Base-by-base conservation (phyloP, 2,888 invertebrate genomes). In the Acanthosoma haemorrhoidale region DNA sequence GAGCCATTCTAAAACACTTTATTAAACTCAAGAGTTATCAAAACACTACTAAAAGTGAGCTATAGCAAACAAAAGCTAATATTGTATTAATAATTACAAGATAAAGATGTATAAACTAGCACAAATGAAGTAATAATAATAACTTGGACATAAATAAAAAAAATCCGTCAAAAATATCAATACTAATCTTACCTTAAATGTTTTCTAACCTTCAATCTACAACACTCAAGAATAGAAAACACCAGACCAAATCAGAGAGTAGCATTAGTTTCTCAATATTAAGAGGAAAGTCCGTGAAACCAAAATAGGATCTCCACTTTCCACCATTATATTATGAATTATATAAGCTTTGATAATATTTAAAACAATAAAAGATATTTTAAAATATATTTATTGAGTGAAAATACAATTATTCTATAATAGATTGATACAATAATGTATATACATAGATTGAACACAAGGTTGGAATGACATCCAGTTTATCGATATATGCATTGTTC, bases 1-100 rank as follows among this genome's bases (percentile, higher is more conserved):
- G 67, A 38, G 67, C 67, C 67, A 67, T 67, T 34, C 67, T 67
- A 31, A 67, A 67, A 67, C 67, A 67, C 67, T 67, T 51, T 57
- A 31, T 15, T 29, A 61, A 36, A 51, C 51, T 51, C 13, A 1
- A 51, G 13, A 51, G 51, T 51, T 51, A 51, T 51, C 25, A 51
- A 9, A n/a, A 51, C 51, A n/a, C 21, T 51, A 51, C n/a, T n/a
- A n/a, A n/a, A n/a, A n/a, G n/a, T n/a, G n/a, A n/a, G n/a, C n/a
- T n/a, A n/a, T 36, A 36, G 11, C 8, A 36, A 36, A 36, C 8
- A 36, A 36, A 36, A 36, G 11, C 8, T 11, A 36, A 36, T 11
- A 36, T 11, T 9, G 38, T 36, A 36, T 36, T 11, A 36, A 36
- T 36, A 36, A 11, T n/a, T n/a, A n/a, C n/a, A n/a, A n/a, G n/a